A percentile compares a stretch with the other conserved stretches of the same genome.
Evolutionary conservation across 92 coral and sea anemone species (phyloP).

Genomic region (Paramuricea clavata): DNA sequence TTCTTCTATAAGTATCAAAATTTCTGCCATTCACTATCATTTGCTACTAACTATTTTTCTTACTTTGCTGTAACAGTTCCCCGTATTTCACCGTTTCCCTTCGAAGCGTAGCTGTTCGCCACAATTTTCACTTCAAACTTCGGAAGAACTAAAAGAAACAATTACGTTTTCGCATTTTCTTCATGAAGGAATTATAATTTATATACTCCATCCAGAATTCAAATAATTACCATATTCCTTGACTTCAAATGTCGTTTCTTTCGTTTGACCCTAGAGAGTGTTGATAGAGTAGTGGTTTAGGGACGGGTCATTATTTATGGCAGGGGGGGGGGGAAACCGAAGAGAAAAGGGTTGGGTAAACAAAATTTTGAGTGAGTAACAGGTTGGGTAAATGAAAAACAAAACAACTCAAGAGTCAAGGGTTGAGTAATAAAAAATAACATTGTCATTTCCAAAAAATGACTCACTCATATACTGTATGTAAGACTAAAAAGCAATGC

Average conservation of each 20-base stretch:
- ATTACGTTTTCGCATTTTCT: neutral
- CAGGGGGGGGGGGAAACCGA: no score
- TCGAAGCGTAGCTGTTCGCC: slow-evolving; percentile 70
- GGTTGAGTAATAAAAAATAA: no score
- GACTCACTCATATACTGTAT: no score
- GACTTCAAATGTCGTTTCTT: slow-evolving; percentile 71
- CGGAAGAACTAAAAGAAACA: slow-evolving; percentile 74
- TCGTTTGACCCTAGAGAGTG: slow-evolving; percentile 55
- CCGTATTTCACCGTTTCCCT: slow-evolving; percentile 55
- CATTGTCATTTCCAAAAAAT: no score
- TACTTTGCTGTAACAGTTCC: slow-evolving; percentile 69
- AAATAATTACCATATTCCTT: slow-evolving; percentile 77
- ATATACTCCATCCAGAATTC: neutral
- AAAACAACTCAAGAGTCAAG: no score
- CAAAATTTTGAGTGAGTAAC: no score
- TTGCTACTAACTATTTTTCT: neutral
- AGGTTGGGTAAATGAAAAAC: no score
- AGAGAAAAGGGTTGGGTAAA: no score
- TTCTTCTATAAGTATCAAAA: neutral
- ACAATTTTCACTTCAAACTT: slow-evolving; percentile 82
- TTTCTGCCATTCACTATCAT: neutral
- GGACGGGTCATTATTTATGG: no score
- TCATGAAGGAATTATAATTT: neutral
- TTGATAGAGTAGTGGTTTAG: neutral
- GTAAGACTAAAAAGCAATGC: no score